Evolutionary conservation across 2,888 invertebrate genomes (phyloP).

Genomic region (Belgica antarctica): DNA sequence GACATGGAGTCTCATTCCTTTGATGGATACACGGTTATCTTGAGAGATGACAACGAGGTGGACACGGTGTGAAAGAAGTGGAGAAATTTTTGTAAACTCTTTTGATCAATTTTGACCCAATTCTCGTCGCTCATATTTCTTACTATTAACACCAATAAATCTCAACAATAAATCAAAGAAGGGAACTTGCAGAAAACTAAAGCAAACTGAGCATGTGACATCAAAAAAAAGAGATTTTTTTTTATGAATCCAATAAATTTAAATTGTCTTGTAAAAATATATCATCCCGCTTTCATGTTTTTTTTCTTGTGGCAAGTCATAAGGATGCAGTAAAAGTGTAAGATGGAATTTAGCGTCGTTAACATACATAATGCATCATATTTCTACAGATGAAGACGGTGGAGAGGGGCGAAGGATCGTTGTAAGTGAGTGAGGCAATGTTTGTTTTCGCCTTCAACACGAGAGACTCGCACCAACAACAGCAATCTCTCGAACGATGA

Average conservation of each 20-base stretch:
- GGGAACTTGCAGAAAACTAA: background rate
- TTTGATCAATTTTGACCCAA: background rate
- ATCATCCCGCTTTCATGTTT: too few relatives aligned
- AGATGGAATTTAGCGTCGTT: conserved; percentile 24
- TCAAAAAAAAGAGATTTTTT: conserved; percentile 4
- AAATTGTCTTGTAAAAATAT: conserved; percentile 22
- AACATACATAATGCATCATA: conserved; percentile 34
- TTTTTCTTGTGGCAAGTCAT: conserved; percentile 15
- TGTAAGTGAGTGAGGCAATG: conserved; percentile 3
- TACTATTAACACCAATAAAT: conserved; percentile 23
- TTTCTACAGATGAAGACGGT: background rate
- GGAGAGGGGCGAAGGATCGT: background rate
- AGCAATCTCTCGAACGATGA: conserved; percentile 22
- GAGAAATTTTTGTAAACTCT: background rate
- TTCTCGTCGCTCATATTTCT: background rate
- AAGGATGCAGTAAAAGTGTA: conserved; percentile 23
- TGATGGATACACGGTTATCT: background rate
- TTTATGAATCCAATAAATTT: conserved; percentile 43
- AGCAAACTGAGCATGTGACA: conserved; percentile 16
- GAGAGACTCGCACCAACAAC: background rate
- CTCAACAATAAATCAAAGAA: background rate
- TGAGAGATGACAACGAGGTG: background rate
- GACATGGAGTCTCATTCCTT: background rate
- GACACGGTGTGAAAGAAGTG: background rate
- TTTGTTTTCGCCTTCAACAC: conserved; percentile 15